phyloP scores from a whole-genome alignment of 1,140 invertebrate species.

The Diabrotica virgifera region DNA sequence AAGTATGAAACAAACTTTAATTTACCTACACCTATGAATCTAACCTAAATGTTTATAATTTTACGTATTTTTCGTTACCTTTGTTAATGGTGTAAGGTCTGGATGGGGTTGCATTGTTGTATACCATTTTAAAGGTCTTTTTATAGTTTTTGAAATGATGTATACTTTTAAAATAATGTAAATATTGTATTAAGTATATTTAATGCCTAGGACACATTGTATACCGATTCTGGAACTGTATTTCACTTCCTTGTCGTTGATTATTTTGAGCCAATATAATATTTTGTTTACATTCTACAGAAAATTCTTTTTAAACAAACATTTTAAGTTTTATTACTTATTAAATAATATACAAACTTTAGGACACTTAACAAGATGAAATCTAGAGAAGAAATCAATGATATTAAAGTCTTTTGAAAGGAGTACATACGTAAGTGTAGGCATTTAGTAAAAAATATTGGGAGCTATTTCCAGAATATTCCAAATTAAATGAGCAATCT shows the following conservation, averaged over 20 bases:
- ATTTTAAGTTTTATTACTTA: too few species aligned
- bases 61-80: constrained; percentile 39
- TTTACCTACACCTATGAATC: background rate
- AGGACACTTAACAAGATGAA: too few species aligned
- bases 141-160: constrained; percentile 42
- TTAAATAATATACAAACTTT: too few species aligned
- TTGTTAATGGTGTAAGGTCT: constrained; percentile 35
- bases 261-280: background rate
- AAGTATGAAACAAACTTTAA: constrained; percentile 1
- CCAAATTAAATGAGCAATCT: too few species aligned
- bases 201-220: constrained; percentile 36
- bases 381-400: too few species aligned
- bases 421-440: too few species aligned
- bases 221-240: constrained; percentile 25
- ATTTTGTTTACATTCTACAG: background rate
- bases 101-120: constrained; percentile 29
- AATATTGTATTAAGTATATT: constrained; percentile 39
- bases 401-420: too few species aligned
- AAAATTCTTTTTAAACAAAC: too few species aligned
- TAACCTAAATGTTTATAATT: constrained; percentile 19
- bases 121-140: constrained; percentile 38
- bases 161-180: constrained; percentile 39
- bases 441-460: too few species aligned
- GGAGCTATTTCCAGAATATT: too few species aligned
- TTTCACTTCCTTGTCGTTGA: constrained; percentile 1